Evolutionary conservation across 2,888 invertebrate species (phyloP).

Genomic region (Synergus itoensis): DNA sequence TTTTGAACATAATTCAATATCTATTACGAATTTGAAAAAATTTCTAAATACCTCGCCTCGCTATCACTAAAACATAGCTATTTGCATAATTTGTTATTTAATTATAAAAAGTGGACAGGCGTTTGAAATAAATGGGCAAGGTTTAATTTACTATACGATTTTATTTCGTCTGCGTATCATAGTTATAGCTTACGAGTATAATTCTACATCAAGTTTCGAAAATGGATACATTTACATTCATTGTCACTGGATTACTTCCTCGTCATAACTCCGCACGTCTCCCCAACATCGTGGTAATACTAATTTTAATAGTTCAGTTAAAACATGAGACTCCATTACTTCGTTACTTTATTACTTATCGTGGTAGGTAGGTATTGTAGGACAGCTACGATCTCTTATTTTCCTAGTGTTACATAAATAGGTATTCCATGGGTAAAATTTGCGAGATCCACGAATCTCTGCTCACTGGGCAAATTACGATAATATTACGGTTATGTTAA

Average conservation of each 20-base stretch:
- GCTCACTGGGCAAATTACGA: conserved; percentile 55
- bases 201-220: conserved; percentile 78
- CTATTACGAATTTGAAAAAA: no score
- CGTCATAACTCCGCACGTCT: conserved; percentile 62
- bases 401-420: conserved; percentile 75
- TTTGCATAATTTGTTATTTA: neutral
- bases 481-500: conserved; percentile 73
- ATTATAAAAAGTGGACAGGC: neutral
- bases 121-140: conserved; percentile 45
- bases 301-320: conserved; percentile 72
- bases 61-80: neutral
- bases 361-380: conserved; percentile 72
- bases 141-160: conserved; percentile 75
- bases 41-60: no score
- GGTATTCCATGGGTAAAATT: conserved; percentile 62
- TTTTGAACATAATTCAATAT: no score
- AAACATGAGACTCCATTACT: conserved; percentile 71
- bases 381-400: conserved; percentile 75
- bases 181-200: conserved; percentile 78
- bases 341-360: conserved; percentile 73
- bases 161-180: conserved; percentile 78
- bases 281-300: conserved; percentile 65
- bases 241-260: conserved; percentile 77
- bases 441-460: conserved; percentile 48
- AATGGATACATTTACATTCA: conserved; percentile 79